Conservation (phyloP, 2,888 invertebrate species). For the Aphodius sticticus region DNA sequence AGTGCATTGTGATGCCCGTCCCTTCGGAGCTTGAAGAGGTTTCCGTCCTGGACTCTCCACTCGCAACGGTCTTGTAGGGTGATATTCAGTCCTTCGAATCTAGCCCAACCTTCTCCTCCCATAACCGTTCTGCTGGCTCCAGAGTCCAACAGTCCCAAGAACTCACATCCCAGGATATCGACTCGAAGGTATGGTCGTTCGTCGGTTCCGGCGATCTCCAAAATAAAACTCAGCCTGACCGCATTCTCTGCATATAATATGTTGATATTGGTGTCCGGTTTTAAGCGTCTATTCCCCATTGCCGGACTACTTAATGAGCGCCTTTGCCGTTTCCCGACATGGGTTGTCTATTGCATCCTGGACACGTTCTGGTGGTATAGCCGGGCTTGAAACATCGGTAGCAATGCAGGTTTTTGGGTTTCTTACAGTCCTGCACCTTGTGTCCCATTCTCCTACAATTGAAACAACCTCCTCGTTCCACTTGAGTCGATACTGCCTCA, state of each 20-base stretch:
- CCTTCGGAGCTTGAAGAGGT: too few species aligned
- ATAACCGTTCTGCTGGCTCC: conserved; percentile 28
- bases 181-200: conserved; percentile 29
- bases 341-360: too few species aligned
- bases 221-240: conserved; percentile 5
- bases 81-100: not conserved
- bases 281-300: not conserved
- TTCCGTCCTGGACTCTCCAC: too few species aligned
- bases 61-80: not conserved
- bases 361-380: conserved; percentile 5
- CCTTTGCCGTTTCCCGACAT: too few species aligned
- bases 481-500: too few species aligned
- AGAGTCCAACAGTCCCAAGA: conserved; percentile 29
- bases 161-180: conserved; percentile 7
- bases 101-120: conserved; percentile 11
- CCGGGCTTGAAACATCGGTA: conserved; percentile 12
- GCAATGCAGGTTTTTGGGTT: conserved; percentile 11
- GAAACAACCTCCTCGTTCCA: conserved; percentile 10
- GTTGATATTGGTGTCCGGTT: not conserved
- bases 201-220: conserved; percentile 14
- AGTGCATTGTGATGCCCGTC: too few species aligned
- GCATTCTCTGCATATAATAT: not conserved
- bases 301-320: not conserved
- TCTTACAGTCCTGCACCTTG: conserved; percentile 7
- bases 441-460: conserved; percentile 13